Conservation (phyloP, 2,888 invertebrate species). For the Diarsia brunnea region DNA sequence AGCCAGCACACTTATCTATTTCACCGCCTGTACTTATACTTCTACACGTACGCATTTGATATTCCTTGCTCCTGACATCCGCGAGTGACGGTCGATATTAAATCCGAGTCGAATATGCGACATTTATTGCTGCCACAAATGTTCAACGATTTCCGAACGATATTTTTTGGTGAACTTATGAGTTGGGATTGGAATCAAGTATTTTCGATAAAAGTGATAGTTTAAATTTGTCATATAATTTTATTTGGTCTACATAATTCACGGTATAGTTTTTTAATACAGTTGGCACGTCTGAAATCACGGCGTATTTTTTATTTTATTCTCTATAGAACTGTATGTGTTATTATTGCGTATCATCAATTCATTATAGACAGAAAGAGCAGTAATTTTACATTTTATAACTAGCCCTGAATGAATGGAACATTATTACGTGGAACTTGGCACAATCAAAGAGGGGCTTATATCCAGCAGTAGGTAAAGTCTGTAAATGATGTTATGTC, state of each 20-base stretch:
- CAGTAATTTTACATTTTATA: no score
- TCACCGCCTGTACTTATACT: slow-evolving; percentile 32
- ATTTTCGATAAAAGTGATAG: slow-evolving; percentile 11
- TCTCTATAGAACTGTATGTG: background rate
- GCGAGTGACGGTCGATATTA: slow-evolving; percentile 55
- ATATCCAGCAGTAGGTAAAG: no score
- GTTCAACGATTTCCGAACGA: slow-evolving; percentile 26
- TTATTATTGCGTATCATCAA: background rate
- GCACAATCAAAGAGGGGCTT: no score
- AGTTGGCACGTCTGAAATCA: no score
- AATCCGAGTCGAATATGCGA: slow-evolving; percentile 46
- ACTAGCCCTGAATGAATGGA: no score
- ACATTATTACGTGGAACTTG: no score
- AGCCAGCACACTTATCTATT: slow-evolving; percentile 11
- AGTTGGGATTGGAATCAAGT: background rate
- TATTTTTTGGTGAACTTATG: slow-evolving; percentile 34
- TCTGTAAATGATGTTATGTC: no score
- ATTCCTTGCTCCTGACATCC: slow-evolving; percentile 33
- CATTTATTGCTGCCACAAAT: slow-evolving; percentile 49
- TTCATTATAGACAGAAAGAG: background rate
- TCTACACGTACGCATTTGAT: slow-evolving; percentile 41
- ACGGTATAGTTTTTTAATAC: background rate
- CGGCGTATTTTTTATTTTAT: background rate
- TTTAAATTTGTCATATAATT: slow-evolving; percentile 8
- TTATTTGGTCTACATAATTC: background rate